phyloP scores from a whole-genome alignment of 2,113 vertebrate species.

The Nanger granti region DNA sequence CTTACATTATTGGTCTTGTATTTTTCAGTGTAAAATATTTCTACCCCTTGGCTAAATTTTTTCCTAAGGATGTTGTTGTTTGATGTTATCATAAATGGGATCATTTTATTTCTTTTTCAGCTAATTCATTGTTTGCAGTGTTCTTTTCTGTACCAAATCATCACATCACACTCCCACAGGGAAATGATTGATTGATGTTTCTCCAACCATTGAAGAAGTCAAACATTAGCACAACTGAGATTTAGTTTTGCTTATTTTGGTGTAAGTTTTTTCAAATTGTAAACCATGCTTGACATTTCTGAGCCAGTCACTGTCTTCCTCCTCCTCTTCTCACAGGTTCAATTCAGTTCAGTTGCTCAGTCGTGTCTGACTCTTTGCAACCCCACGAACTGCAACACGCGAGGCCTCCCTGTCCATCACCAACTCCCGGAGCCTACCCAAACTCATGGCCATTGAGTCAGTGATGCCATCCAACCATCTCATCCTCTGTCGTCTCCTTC shows the following conservation, averaged over 20 bases:
- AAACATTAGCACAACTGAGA: conserved; percentile 4
- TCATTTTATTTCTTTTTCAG: neutral
- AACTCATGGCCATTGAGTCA: neutral
- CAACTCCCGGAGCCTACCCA: fast-evolving
- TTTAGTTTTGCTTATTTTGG: neutral
- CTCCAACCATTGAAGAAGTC: neutral
- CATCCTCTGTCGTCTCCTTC: neutral
- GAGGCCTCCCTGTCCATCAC: neutral
- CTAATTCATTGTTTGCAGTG: neutral
- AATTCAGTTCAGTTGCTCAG: neutral
- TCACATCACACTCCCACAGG: neutral
- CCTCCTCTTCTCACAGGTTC: neutral
- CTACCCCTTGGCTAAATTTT: neutral
- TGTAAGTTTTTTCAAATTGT: neutral
- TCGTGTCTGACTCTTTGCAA: neutral
- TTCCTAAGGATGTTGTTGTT: neutral
- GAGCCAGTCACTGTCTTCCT: neutral
- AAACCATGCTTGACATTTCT: neutral
- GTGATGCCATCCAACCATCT: neutral
- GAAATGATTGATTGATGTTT: neutral
- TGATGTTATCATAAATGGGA: neutral
- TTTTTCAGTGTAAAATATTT: neutral
- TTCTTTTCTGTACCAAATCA: neutral
- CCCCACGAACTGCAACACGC: fast-evolving
- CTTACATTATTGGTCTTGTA: neutral